Evolutionary conservation across 2,113 vertebrate species (phyloP), one percentile per base, ranked within the genome.

Genomic region (Xenopus laevis): DNA sequence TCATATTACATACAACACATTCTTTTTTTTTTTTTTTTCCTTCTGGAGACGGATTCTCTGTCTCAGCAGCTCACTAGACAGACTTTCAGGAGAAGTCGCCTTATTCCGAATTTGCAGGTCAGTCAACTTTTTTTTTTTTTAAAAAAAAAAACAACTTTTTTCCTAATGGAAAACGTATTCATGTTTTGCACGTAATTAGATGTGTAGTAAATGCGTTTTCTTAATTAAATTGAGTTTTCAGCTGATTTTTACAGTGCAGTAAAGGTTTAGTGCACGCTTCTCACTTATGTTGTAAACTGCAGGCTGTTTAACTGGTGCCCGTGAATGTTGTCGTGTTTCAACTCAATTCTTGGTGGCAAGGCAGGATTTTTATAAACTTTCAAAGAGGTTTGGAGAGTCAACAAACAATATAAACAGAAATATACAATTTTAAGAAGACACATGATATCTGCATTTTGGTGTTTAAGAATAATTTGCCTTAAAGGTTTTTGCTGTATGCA

Each of bases 1-100:
- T 76, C 73, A 52, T n/a, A 23, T 76, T 76, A 76, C 73, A 76
- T 76, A 76, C 73, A 76, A n/a, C 58, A 17, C 65, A 55, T 60
- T 50, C 66, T 21, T 33, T 20, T 55, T 44, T 44, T 64, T 65
- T 73, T 55, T n/a, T n/a, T 27, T 30, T 52, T 47, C 16, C 27
- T n/a, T 16, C 50, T 74, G 53, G 63, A 74, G 57, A 46, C 10
- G 9, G 44, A 33, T 16, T 40, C 65, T 60, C 40, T 16, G 65
- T 21, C 59, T 69, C 46, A 44, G 16, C 53, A 46, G 45, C 46
- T 67, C n/a, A 47, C 53, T 59, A 59, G 20, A 67, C 33, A 47
- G 33, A 61, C 53, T 27, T 46, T 11, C 33, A 61, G 17, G 64
- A 67, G 16, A 17, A 60, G 33, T 27, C 23, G 21, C 23, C 64